Base-by-base conservation (phyloP, 2,797 vertebrate genomes). In the Vespertilio murinus region DNA sequence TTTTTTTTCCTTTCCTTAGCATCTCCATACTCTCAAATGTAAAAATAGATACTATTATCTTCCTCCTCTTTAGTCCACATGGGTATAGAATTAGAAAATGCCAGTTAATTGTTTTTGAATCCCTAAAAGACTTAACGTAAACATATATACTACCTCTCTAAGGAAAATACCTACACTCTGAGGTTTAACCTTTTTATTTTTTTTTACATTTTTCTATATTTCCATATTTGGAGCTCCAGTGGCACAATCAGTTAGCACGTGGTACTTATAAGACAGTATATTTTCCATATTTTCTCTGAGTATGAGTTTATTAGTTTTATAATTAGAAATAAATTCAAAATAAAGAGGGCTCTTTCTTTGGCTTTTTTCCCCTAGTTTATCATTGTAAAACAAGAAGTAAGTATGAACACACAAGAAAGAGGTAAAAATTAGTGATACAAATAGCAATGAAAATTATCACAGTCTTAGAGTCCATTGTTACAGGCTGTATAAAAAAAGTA, bases 91-190 rank as follows among this genome's bases (percentile, higher is more conserved):
- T 67, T 78, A 88, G 30, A 95, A 94, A 94, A 84, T 18, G 28
- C 0, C 38, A 54, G 4, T 59, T 61, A 74, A 23, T 69, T 67
- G 71, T 88, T 82, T 77, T n/a, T 95, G 18, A 87, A 65, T 88
- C 85, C 61, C 56, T 84, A 81, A 93, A 96, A n/a, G 47, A 83
- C 33, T 87, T 82, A 61, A 65, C 22, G 71, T n/a, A 90, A 38
- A 16, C 17, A 73, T 33, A 52, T 49, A 79, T 35, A 25, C 12
- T 4, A 88, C 33, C n/a, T 52, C 25, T 77, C 23, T 80, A 81
- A 78, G 38, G 25, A 70, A 96, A 93, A 95, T 65, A 67, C 77
- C 40, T 77, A 80, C 67, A 77, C 16, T 69, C 40, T 95, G 40
- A 74, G 18, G 78, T 56, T 28, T 78, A 92, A 22, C 47, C 61